Conservation (phyloP, 1,140 invertebrate genomes). For the Monochamus saltuarius region DNA sequence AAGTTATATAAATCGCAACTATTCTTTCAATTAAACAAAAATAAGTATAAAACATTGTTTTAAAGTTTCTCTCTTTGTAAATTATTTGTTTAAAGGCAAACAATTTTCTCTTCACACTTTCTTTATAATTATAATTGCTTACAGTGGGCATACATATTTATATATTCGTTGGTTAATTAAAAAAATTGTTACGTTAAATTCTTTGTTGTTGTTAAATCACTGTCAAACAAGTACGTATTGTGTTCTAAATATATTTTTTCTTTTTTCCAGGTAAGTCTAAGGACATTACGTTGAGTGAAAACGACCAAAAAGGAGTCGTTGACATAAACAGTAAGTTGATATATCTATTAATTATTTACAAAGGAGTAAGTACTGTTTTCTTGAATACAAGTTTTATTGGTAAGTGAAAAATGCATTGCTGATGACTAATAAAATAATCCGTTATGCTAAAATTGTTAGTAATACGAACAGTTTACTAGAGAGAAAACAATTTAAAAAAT, state of each 20-base stretch:
- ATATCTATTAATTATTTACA: too few species aligned
- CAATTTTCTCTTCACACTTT: conserved; percentile 35
- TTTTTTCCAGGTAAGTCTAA: conserved; percentile 17
- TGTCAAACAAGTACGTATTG: too few species aligned
- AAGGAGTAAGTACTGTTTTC: too few species aligned
- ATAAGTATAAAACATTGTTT: conserved; percentile 21
- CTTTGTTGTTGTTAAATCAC: too few species aligned
- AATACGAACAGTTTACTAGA: too few species aligned
- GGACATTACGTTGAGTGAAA: conserved; percentile 2
- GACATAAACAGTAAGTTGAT: conserved; percentile 13
- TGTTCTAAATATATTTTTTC: not conserved
- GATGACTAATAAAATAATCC: too few species aligned
- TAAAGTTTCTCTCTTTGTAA: conserved; percentile 31
- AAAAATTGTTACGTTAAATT: too few species aligned
- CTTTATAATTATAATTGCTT: conserved; percentile 27
- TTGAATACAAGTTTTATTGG: too few species aligned
- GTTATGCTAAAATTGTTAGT: too few species aligned
- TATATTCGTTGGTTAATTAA: too few species aligned
- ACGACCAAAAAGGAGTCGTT: not conserved
- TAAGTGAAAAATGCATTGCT: too few species aligned
- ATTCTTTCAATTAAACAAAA: conserved; percentile 21
- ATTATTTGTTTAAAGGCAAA: conserved; percentile 26
- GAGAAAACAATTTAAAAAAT: too few species aligned
- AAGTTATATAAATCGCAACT: conserved; percentile 30
- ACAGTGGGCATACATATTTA: not conserved